These are phyloP conservation scores for Bellardia pandia DNA, from an alignment of 2,888 invertebrate species.

Conservation along the genomic window DNA sequence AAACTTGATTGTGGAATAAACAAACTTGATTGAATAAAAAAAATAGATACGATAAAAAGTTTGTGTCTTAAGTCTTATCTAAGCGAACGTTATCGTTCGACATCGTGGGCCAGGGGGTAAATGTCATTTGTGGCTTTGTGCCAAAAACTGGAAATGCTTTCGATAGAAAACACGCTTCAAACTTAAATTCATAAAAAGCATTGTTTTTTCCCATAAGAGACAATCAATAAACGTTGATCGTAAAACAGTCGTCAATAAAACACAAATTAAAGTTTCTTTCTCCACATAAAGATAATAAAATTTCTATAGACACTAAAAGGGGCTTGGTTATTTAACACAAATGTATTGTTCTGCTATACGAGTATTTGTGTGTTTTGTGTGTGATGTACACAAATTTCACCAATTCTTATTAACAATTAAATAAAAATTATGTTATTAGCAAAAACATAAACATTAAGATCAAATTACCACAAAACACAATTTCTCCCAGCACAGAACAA, in stretches of 20 bases:
- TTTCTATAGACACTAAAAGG: slow-evolving; percentile 19
- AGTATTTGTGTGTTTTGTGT: neutral
- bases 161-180: neutral
- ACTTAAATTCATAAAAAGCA: slow-evolving; percentile 19
- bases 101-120: too few relatives aligned
- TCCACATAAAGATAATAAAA: slow-evolving; percentile 35
- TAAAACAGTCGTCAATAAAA: slow-evolving; percentile 57
- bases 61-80: too few relatives aligned
- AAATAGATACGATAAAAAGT: too few relatives aligned
- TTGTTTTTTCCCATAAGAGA: neutral
- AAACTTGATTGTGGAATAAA: too few relatives aligned
- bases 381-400: slow-evolving; percentile 52
- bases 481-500: slow-evolving; percentile 18
- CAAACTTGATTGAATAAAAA: too few relatives aligned
- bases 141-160: slow-evolving; percentile 24
- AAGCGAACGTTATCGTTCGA: too few relatives aligned
- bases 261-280: slow-evolving; percentile 32
- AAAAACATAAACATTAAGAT: slow-evolving; percentile 63
- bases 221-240: slow-evolving; percentile 46
- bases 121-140: slow-evolving; percentile 25
- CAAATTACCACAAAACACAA: slow-evolving; percentile 58
- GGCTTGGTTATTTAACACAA: slow-evolving; percentile 26
- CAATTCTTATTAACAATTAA: slow-evolving; percentile 66
- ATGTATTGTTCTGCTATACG: neutral
- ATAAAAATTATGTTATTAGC: slow-evolving; percentile 68